These are phyloP conservation scores for Platalea minor DNA, from an alignment of 2,797 vertebrate genomes.

Conservation along the genomic window DNA sequence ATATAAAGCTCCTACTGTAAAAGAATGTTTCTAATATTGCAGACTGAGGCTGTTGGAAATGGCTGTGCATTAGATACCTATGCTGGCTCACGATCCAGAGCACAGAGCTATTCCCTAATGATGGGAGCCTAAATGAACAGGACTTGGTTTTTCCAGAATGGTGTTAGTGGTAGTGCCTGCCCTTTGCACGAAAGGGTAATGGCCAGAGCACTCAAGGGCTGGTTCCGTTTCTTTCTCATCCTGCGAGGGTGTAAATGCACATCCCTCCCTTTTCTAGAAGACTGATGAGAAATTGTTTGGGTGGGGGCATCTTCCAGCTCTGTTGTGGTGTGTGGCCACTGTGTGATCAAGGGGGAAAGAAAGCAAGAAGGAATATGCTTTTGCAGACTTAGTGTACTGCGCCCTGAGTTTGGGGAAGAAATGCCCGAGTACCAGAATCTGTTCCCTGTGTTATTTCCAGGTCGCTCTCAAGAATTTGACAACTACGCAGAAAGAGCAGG, in stretches of 20 bases:
- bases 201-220: fast-evolving
- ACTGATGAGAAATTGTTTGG: not conserved
- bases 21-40: not conserved
- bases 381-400: not conserved
- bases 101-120: not conserved
- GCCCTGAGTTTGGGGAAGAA: not conserved
- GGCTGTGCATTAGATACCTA: not conserved
- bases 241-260: not conserved
- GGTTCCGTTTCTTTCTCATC: not conserved
- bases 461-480: not conserved
- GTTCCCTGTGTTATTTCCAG: not conserved
- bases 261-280: not conserved
- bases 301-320: not conserved
- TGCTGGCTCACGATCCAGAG: not conserved
- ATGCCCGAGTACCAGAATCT: not conserved
- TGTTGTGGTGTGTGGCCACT: not conserved
- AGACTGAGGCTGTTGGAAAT: not conserved
- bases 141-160: not conserved
- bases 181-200: not conserved
- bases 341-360: not conserved
- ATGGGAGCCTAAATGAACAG: not conserved
- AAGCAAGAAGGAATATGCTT: not conserved
- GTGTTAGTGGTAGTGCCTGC: not conserved
- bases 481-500: not conserved
- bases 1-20: not conserved